Evolutionary conservation across 2,797 vertebrate species (phyloP).

Genomic region (Argyrosomus regius): DNA sequence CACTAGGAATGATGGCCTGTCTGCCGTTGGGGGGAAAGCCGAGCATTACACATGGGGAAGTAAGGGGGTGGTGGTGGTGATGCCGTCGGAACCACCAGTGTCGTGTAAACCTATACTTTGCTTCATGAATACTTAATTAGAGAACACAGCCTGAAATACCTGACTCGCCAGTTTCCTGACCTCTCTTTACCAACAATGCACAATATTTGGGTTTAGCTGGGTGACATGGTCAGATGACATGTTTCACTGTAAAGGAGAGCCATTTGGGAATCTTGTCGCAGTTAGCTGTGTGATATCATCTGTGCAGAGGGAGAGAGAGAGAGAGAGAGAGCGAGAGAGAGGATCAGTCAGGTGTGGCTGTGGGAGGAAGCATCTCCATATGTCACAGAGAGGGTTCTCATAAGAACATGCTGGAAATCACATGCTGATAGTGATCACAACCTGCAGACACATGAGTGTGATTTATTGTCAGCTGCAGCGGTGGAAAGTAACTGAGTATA

Average conservation of each 20-base stretch:
- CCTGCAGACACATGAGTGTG: slow-evolving; percentile 60
- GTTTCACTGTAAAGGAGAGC: slow-evolving; percentile 65
- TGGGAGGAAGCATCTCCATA: slow-evolving; percentile 76
- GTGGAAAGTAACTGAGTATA: slow-evolving; percentile 23
- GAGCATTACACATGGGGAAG: slow-evolving; percentile 69
- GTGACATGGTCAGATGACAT: slow-evolving; percentile 75
- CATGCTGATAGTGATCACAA: slow-evolving; percentile 68
- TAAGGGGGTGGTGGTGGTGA: slow-evolving; percentile 5
- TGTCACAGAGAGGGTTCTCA: slow-evolving; percentile 69
- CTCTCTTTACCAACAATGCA: slow-evolving; percentile 80
- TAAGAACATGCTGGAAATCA: slow-evolving; percentile 71
- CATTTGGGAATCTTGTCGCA: slow-evolving; percentile 75
- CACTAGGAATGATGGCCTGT: slow-evolving; percentile 80
- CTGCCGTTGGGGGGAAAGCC: slow-evolving; percentile 63
- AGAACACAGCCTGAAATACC: slow-evolving; percentile 75
- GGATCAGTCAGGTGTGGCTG: slow-evolving; percentile 77
- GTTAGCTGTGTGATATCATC: slow-evolving; percentile 77
- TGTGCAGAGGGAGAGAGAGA: slow-evolving; percentile 48
- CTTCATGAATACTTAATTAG: slow-evolving; percentile 87
- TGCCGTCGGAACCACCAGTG: slow-evolving; percentile 73
- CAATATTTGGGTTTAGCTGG: slow-evolving; percentile 75
- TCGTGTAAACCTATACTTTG: slow-evolving; percentile 82
- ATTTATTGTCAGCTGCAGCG: slow-evolving; percentile 53
- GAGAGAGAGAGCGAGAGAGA: slow-evolving; percentile 22
- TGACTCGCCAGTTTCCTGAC: slow-evolving; percentile 76